phyloP scores from a whole-genome alignment of 2,888 invertebrate genomes.

The Tyria jacobaeae region DNA sequence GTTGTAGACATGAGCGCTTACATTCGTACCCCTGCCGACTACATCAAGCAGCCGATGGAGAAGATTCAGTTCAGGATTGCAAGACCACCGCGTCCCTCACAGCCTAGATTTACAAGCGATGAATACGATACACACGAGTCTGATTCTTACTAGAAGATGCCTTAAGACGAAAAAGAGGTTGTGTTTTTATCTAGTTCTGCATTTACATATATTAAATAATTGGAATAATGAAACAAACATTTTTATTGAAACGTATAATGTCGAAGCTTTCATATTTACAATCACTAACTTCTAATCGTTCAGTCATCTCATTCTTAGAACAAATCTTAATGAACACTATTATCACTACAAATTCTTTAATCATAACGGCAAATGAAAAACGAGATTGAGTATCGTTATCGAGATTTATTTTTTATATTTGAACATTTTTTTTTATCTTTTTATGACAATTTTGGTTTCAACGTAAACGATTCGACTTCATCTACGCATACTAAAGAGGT shows the following conservation, averaged over 20 bases:
- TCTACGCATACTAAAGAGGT: conserved; percentile 73
- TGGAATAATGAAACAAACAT: conserved; percentile 66
- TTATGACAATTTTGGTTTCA: conserved; percentile 74
- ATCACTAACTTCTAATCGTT: conserved; percentile 83
- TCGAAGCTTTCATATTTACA: conserved; percentile 85
- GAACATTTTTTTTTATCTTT: conserved; percentile 66
- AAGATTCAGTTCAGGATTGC: conserved; percentile 46
- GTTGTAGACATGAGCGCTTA: conserved; percentile 78
- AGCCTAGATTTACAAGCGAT: conserved; percentile 71
- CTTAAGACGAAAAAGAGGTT: conserved; percentile 19
- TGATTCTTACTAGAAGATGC: conserved; percentile 58
- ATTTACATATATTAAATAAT: conserved; percentile 27
- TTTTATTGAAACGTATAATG: conserved; percentile 84
- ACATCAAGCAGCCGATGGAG: conserved; percentile 34
- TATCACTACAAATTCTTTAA: conserved; percentile 82
- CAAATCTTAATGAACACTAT: conserved; percentile 83
- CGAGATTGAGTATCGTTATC: conserved; percentile 81
- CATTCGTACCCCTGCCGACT: conserved; percentile 64
- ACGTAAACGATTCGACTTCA: conserved; percentile 69
- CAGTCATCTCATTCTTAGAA: conserved; percentile 83
- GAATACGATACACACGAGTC: conserved; percentile 80
- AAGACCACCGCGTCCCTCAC: conserved; percentile 59
- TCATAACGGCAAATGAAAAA: conserved; percentile 83
- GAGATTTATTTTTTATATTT: conserved; percentile 78
- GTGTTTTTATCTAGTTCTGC: conserved; percentile 35